Percentiles rank a stretch among this genome's conserved stretches.
phyloP scores from a whole-genome alignment of 2,797 vertebrate genomes.

The Mycteria americana region DNA sequence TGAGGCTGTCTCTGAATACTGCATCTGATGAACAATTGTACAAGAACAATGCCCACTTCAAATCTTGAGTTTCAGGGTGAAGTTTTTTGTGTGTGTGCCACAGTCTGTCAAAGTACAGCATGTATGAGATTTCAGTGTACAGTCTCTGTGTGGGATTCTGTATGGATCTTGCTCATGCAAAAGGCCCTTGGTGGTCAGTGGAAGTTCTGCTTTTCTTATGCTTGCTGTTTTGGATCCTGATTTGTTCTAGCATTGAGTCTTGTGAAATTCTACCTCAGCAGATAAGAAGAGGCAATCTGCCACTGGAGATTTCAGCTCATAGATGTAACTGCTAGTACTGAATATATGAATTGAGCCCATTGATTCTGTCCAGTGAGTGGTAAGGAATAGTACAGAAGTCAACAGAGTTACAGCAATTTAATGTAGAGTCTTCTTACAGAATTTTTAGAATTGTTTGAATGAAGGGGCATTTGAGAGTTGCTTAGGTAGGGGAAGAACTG shows the following conservation, averaged over 20 bases:
- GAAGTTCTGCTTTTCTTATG: not conserved
- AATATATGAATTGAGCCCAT: conserved; percentile 17
- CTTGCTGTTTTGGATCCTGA: not conserved
- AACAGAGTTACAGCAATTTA: not conserved
- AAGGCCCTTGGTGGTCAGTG: not conserved
- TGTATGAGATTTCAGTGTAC: not conserved
- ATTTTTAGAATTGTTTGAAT: not conserved
- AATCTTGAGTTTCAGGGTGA: not conserved
- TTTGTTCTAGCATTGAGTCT: not conserved
- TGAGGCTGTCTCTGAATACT: not conserved
- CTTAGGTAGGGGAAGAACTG: not conserved
- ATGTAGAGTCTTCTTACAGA: not conserved
- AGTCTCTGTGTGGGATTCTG: not conserved
- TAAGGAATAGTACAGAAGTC: not conserved
- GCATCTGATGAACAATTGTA: not conserved
- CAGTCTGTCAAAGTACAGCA: not conserved
- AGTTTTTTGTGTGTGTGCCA: not conserved
- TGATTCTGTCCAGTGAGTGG: not conserved
- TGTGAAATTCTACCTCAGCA: conserved; percentile 42
- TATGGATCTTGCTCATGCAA: not conserved
- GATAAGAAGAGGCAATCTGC: not conserved
- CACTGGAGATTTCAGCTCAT: not conserved
- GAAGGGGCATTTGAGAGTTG: not conserved
- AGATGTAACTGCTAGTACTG: not conserved
- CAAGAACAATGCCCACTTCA: not conserved